Base-by-base conservation (phyloP, 2,797 vertebrate species). In the Xiphorhynchus erythropygius region DNA sequence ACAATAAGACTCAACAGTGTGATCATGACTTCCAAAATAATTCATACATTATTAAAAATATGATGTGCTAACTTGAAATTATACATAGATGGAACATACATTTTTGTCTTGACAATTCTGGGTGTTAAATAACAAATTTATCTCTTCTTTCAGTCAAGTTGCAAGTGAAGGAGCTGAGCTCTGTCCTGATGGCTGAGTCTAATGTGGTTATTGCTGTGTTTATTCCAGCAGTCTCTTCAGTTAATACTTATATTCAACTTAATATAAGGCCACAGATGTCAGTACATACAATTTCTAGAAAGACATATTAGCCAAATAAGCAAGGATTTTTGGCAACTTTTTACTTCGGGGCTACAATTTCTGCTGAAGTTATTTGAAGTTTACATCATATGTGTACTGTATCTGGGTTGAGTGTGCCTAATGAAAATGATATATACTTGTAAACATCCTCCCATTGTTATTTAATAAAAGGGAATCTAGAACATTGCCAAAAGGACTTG, bases 361-460 rank as follows among this genome's bases (percentile, higher is more conserved):
- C 73, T 93, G 46, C 87, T 65, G 69, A 91, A 96, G 63, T 84
- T 96, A 75, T 37, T 87, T 89, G 91, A 93, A 85, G 79, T 92
- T 92, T 84, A 41, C 79, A 71, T 95, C 86, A 7, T 73, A 8
- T 89, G 47, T 80, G 49, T 82, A 19, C 75, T 85, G 44, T 69
- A 25, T 73, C 82, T 85, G 64, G 49, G 57, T 78, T 89, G 64
- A 90, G 35, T 93, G 68, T 91, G 90, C 93, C 84, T 93, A 87
- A 92, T 91, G 92, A 92, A 94, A 93, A 94, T 94, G 84, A 83
- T 92, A 90, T 82, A 90, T 91, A 81, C 84, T 92, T 96, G 89
- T 95, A 96, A 95, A 89, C 89, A 89, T 83, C 35, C n/a, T 89
- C 41, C 86, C 78, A 93, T 93, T 96, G 89, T 93, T 93, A 47